A percentile compares a stretch with the other conserved stretches of the same genome.
phyloP scores from a whole-genome alignment of 2,888 invertebrate species.

The Nemurella pictetii region DNA sequence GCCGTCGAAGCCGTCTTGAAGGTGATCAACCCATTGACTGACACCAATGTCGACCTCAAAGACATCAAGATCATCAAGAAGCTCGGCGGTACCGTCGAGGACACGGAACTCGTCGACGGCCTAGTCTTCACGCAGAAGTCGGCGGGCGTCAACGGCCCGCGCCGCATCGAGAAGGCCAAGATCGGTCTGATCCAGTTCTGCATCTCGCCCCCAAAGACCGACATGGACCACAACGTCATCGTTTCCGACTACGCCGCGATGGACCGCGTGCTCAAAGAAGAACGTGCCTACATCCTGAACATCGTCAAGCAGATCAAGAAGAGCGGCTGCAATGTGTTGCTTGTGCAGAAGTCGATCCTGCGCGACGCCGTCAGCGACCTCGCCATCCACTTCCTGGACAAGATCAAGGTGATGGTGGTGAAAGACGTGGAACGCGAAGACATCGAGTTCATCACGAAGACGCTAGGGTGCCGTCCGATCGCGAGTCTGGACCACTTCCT shows the following conservation, averaged over 20 bases:
- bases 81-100: slow-evolving; percentile 96
- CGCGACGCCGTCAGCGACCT: slow-evolving; percentile 96
- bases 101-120: slow-evolving; percentile 95
- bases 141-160: slow-evolving; percentile 88
- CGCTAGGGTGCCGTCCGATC: slow-evolving; percentile 90
- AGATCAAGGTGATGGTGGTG: slow-evolving; percentile 97
- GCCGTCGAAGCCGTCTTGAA: slow-evolving; percentile 96
- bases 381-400: slow-evolving; percentile 96
- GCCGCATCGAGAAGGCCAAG: slow-evolving; percentile 94
- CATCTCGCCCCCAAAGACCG: slow-evolving; percentile 98
- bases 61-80: slow-evolving; percentile 98
- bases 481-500: slow-evolving; percentile 98
- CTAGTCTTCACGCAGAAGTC: slow-evolving; percentile 90
- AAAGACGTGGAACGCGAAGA: slow-evolving; percentile 98
- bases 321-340: slow-evolving; percentile 94
- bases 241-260: slow-evolving; percentile 99
- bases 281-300: slow-evolving; percentile 95
- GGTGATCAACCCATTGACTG: slow-evolving; percentile 72
- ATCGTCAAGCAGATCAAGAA: slow-evolving; percentile 99
- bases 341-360: slow-evolving; percentile 83
- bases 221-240: slow-evolving; percentile 96
- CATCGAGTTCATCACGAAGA: slow-evolving; percentile 96
- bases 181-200: slow-evolving; percentile 99
- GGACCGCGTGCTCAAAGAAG: slow-evolving; percentile 97
- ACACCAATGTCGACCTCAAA: slow-evolving; percentile 82